Evolutionary conservation across 2,888 invertebrate genomes (phyloP), one percentile per base, ranked within the genome.

Genomic region (Plagodis pulveraria): DNA sequence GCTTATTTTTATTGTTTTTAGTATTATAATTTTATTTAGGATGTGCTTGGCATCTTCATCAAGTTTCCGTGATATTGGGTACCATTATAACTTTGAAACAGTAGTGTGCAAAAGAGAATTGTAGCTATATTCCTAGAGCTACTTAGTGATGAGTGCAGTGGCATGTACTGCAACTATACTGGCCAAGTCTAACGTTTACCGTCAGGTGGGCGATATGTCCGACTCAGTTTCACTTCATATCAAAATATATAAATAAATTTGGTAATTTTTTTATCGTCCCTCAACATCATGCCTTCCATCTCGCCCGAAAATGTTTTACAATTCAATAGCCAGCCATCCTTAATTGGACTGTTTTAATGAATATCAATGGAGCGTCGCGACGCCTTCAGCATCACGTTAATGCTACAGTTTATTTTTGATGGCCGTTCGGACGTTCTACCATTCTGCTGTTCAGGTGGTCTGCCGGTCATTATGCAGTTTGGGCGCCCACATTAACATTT

Each of bases 331-430:
- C 63, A 10, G 40, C 10, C 73, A 67, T 72, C 74, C 78, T 76
- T 86, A 82, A 86, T 86, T 86, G 79, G 73, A 72, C 72, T 73
- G 84, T 81, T 82, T 85, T 80, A 85, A 86, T 86, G 83, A 85
- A 85, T 86, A 85, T 75, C 77, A 86, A 86, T 85, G 74, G 79
- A 71, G 77, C 76, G 72, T 74, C 73, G 68, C 70, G 46, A 40
- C 74, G 69, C 69, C 56, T 59, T 44, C 57, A 43, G 46, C 55
- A 11, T 9, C 7, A 35, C 40, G 52, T 53, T 52, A 52, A 58
- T 42, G 50, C 6, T 58, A 47, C 46, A 47, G 33, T 47, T 47
- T 34, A 47, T 47, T 35, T 34, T 35, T 35, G 46, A 47, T 47
- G 46, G 46, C 11, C 46, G 42, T 12, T 42, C 12, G 5, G 42